Evolutionary conservation across 2,888 invertebrate genomes (phyloP).

Genomic region (Sceliomorpha sp.): DNA sequence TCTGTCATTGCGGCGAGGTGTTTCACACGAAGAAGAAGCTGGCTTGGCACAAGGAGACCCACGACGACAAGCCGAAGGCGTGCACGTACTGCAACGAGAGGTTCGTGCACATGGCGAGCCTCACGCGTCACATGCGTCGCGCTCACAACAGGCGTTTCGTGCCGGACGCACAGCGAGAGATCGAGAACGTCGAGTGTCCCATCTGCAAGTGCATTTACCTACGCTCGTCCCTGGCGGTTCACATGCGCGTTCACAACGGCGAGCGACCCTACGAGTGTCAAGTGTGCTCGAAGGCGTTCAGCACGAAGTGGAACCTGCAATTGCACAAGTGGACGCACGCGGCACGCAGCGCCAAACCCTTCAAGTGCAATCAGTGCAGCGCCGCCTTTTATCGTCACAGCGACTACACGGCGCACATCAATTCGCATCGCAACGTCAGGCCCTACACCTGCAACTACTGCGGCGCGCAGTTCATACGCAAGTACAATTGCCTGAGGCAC

Average conservation of each 20-base stretch:
- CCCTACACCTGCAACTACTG: slow-evolving; percentile 95
- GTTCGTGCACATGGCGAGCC: slow-evolving; percentile 90
- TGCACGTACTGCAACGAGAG: slow-evolving; percentile 93
- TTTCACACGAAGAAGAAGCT: slow-evolving; percentile 92
- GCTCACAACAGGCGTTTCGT: slow-evolving; percentile 89
- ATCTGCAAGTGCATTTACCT: slow-evolving; percentile 90
- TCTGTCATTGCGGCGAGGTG: slow-evolving; percentile 90
- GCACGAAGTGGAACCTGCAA: slow-evolving; percentile 94
- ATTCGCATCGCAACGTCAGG: slow-evolving; percentile 90
- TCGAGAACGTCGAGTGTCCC: slow-evolving; percentile 88
- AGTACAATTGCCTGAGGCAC: slow-evolving; percentile 93
- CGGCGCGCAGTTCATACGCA: slow-evolving; percentile 92
- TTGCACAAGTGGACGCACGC: slow-evolving; percentile 95
- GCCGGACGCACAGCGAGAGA: slow-evolving; percentile 83
- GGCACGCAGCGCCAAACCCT: slow-evolving; percentile 90
- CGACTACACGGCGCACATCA: slow-evolving; percentile 91
- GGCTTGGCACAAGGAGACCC: slow-evolving; percentile 92
- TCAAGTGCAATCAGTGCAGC: slow-evolving; percentile 90
- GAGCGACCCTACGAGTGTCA: slow-evolving; percentile 89
- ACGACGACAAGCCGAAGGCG: slow-evolving; percentile 90
- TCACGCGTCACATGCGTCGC: slow-evolving; percentile 91
- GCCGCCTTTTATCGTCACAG: slow-evolving; percentile 91
- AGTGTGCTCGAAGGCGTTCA: slow-evolving; percentile 92
- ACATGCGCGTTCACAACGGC: slow-evolving; percentile 89
- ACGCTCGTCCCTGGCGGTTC: slow-evolving; percentile 89